Conservation (phyloP, 2,888 invertebrate genomes). For the Spodoptera picta region DNA sequence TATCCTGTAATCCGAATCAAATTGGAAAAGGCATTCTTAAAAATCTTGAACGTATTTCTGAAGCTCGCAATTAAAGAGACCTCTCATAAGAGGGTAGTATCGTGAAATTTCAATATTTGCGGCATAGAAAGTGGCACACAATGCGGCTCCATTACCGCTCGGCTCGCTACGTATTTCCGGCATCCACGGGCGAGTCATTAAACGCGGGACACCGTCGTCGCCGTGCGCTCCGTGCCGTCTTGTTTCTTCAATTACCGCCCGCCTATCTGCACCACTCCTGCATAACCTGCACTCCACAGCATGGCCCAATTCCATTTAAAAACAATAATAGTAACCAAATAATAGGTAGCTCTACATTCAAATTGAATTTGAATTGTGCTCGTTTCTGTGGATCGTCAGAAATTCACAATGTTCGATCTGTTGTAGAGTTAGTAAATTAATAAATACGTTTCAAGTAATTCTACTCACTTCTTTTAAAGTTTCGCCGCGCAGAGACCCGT, state of each 20-base stretch:
- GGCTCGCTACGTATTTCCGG: slow-evolving; percentile 87
- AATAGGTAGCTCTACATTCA: slow-evolving; percentile 11
- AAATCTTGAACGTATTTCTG: slow-evolving; percentile 43
- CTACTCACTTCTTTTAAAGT: slow-evolving; percentile 92
- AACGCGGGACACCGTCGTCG: slow-evolving; percentile 69
- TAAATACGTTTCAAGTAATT: neutral
- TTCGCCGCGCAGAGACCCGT: slow-evolving; percentile 93
- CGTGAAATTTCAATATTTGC: slow-evolving; percentile 84
- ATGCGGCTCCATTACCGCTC: slow-evolving; percentile 83
- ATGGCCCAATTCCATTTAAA: slow-evolving; percentile 62
- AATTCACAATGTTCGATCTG: no score
- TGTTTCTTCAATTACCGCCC: slow-evolving; percentile 79
- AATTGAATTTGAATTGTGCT: slow-evolving; percentile 2
- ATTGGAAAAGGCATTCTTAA: slow-evolving; percentile 33
- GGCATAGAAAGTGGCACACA: slow-evolving; percentile 85
- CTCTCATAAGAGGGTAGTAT: slow-evolving; percentile 75
- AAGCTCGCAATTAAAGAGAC: slow-evolving; percentile 65
- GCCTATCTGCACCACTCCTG: slow-evolving; percentile 74
- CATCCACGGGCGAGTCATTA: slow-evolving; percentile 84
- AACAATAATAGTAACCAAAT: slow-evolving; percentile 36
- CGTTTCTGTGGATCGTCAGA: no score
- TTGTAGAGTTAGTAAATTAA: no score
- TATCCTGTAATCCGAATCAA: slow-evolving; percentile 21
- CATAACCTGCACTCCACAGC: slow-evolving; percentile 51
- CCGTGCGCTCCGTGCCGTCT: slow-evolving; percentile 55